Evolutionary conservation across 2,888 invertebrate genomes (phyloP).

Genomic region (Eristalis tenax): DNA sequence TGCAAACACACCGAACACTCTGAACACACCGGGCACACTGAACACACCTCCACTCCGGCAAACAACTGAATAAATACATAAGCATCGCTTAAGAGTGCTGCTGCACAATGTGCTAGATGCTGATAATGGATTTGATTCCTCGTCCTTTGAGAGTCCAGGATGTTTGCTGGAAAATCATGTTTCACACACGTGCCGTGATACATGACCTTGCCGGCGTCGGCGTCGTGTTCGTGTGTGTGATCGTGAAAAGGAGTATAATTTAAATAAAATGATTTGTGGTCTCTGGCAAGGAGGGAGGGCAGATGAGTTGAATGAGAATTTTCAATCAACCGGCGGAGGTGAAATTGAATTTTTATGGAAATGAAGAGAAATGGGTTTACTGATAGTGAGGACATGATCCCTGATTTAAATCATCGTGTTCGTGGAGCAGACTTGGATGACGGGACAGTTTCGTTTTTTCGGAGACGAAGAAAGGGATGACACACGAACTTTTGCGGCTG

Average conservation of each 20-base stretch:
- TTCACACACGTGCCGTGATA: background rate
- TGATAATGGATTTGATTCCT: constrained; percentile 35
- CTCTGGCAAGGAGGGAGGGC: background rate
- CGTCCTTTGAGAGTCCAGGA: background rate
- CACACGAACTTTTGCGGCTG: no score
- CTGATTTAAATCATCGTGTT: background rate
- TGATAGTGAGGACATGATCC: background rate
- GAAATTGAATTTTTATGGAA: constrained; percentile 29
- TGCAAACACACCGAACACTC: background rate
- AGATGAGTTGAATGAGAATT: background rate
- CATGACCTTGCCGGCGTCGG: background rate
- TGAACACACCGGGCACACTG: background rate
- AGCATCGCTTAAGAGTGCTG: background rate
- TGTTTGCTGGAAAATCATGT: constrained; percentile 19
- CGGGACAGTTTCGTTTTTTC: no score
- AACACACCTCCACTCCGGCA: background rate
- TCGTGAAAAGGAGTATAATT: background rate
- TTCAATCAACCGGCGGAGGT: constrained; percentile 7
- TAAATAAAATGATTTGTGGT: constrained; percentile 32
- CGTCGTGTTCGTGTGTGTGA: background rate
- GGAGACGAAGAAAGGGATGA: no score
- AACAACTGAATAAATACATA: background rate
- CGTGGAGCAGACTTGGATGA: no score
- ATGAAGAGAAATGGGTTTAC: constrained; percentile 21
- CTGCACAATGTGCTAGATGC: constrained; percentile 27